Conservation (phyloP, 2,888 invertebrate genomes). For the Gymnoscelis rufifasciata region DNA sequence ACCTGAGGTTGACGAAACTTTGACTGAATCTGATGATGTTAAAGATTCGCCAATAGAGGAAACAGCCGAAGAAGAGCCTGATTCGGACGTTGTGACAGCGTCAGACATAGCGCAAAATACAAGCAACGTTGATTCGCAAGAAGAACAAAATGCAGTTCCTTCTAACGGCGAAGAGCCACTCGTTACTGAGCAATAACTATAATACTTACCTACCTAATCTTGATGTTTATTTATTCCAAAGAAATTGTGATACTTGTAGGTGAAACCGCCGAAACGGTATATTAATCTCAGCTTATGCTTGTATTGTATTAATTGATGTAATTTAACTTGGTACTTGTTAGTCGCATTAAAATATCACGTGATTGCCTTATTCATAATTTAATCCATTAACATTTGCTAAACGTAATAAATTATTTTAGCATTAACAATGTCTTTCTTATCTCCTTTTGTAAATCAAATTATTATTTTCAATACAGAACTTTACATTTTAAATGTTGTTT, state of each 20-base stretch:
- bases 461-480: neutral
- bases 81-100: constrained; percentile 34
- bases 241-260: constrained; percentile 74
- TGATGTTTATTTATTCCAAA: constrained; percentile 58
- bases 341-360: constrained; percentile 69
- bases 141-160: constrained; percentile 34
- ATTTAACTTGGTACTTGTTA: constrained; percentile 60
- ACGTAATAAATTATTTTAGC: constrained; percentile 76
- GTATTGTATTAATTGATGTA: constrained; percentile 55
- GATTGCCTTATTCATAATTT: constrained; percentile 76
- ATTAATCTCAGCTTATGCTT: constrained; percentile 73
- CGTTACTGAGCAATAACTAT: constrained; percentile 39
- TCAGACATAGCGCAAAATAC: constrained; percentile 33
- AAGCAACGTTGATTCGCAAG: constrained; percentile 33
- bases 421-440: constrained; percentile 42
- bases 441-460: neutral
- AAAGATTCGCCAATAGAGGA: constrained; percentile 25
- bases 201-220: constrained; percentile 33
- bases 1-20: constrained; percentile 46
- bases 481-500: neutral
- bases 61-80: constrained; percentile 35
- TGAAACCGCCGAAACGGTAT: constrained; percentile 61
- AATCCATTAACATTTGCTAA: constrained; percentile 70
- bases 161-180: constrained; percentile 34
- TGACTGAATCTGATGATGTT: constrained; percentile 32